Conservation (phyloP, 1,140 invertebrate species). For the Diorhabda carinulata region DNA sequence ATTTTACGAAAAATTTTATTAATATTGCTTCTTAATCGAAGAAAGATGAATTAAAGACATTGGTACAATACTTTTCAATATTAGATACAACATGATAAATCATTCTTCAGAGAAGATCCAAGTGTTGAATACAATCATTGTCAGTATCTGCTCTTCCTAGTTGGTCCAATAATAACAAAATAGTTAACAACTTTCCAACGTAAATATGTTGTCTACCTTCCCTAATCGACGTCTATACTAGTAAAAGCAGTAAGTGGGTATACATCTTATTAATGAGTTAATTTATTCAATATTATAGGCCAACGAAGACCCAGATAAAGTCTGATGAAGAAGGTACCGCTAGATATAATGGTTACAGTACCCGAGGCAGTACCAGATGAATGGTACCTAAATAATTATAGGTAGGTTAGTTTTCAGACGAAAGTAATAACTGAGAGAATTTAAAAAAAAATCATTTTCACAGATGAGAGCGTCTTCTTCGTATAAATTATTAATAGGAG, state of each 20-base stretch:
- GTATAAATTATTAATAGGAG: not conserved
- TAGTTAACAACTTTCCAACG: no score
- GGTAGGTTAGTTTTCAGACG: constrained; percentile 14
- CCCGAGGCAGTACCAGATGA: constrained; percentile 6
- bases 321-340: constrained; percentile 15
- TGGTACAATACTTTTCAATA: no score
- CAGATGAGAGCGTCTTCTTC: not conserved
- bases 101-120: no score
- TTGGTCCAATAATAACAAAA: no score
- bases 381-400: constrained; percentile 13
- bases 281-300: not conserved
- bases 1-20: no score
- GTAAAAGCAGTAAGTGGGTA: not conserved
- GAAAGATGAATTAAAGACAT: no score
- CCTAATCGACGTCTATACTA: not conserved
- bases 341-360: constrained; percentile 17
- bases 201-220: no score
- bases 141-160: no score
- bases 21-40: no score
- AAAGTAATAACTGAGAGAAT: constrained; percentile 5
- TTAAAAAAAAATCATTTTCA: constrained; percentile 5
- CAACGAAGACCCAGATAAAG: constrained; percentile 11
- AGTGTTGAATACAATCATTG: no score
- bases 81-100: no score
- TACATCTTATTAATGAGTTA: not conserved